Conservation (phyloP, 2,113 vertebrate genomes). For the Psettodes erumei region DNA sequence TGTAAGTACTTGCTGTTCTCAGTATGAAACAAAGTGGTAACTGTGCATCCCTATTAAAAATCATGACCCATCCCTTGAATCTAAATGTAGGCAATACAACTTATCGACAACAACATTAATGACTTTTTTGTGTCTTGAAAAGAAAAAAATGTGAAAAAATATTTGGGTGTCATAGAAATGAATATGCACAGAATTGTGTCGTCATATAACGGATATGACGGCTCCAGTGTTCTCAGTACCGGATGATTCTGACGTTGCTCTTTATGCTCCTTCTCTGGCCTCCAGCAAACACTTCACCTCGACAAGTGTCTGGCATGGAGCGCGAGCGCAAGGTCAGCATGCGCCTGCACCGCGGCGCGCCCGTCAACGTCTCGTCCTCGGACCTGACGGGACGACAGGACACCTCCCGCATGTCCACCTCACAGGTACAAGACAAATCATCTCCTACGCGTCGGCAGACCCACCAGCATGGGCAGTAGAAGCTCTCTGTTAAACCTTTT, state of each 20-base stretch:
- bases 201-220: no score
- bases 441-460: background rate
- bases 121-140: no score
- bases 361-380: slow-evolving; percentile 93
- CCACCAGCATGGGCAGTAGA: background rate
- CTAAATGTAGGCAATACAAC: no score
- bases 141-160: no score
- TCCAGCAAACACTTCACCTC: slow-evolving; percentile 90
- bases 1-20: no score
- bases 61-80: no score
- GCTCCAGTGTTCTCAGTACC: no score
- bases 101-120: no score
- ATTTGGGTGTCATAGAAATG: no score
- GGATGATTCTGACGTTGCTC: background rate
- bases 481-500: background rate
- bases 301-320: slow-evolving; percentile 90
- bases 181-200: background rate
- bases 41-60: no score
- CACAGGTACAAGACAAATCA: slow-evolving; percentile 86
- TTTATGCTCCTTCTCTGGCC: slow-evolving; percentile 20
- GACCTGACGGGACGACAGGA: slow-evolving; percentile 95
- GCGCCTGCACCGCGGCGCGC: slow-evolving; percentile 93
- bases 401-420: slow-evolving; percentile 96
- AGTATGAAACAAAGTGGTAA: no score
- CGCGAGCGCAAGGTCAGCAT: slow-evolving; percentile 97